phyloP scores from a whole-genome alignment of 1,140 invertebrate species.

The Dolichoris vasculosae region DNA sequence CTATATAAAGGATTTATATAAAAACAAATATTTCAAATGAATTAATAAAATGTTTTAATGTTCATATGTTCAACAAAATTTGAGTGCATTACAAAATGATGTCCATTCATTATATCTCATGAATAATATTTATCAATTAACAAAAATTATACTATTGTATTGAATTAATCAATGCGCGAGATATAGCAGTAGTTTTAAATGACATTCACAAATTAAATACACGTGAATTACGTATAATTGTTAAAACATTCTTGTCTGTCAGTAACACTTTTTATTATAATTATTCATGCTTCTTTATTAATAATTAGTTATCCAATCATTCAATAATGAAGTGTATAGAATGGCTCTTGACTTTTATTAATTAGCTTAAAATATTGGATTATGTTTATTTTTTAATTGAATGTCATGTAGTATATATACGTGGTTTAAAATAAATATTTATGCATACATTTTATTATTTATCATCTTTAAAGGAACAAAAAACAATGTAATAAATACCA shows the following conservation, averaged over 20 bases:
- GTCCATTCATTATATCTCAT: slow-evolving; percentile 64
- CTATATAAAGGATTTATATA: no score
- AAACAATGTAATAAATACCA: not conserved
- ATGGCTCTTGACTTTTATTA: slow-evolving; percentile 52
- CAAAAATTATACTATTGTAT: slow-evolving; percentile 53
- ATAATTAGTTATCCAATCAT: slow-evolving; percentile 50
- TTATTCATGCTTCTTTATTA: not conserved
- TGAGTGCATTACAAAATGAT: slow-evolving; percentile 62
- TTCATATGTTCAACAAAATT: slow-evolving; percentile 32
- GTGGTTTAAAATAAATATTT: slow-evolving; percentile 22
- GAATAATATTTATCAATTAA: slow-evolving; percentile 64
- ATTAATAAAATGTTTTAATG: no score
- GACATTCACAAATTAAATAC: slow-evolving; percentile 61
- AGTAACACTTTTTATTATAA: no score
- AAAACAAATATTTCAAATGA: no score
- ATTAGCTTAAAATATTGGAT: slow-evolving; percentile 62
- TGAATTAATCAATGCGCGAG: slow-evolving; percentile 16
- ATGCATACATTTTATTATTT: slow-evolving; percentile 25
- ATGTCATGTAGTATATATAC: slow-evolving; percentile 24
- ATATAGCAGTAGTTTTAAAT: slow-evolving; percentile 55
- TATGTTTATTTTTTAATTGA: slow-evolving; percentile 46
- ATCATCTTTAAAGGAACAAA: not conserved
- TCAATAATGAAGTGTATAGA: slow-evolving; percentile 45
- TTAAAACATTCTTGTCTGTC: slow-evolving; percentile 59
- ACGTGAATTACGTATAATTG: slow-evolving; percentile 51